These are phyloP conservation scores for Siniperca obscura DNA, from an alignment of 2,797 vertebrate species.

Conservation along the genomic window DNA sequence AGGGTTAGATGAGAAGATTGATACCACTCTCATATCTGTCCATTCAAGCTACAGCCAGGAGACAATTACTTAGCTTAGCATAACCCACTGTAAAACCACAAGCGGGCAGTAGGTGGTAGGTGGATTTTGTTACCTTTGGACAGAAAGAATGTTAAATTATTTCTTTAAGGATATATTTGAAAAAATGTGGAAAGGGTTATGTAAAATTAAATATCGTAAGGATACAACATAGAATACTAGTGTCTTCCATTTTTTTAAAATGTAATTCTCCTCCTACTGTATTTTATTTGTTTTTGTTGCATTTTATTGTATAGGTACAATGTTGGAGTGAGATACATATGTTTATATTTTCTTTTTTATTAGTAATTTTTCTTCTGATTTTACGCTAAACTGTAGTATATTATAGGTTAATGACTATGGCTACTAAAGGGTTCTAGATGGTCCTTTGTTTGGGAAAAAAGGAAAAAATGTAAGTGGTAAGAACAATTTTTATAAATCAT, in stretches of 20 bases:
- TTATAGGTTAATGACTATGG: not conserved
- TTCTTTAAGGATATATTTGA: not conserved
- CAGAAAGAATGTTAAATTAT: not conserved
- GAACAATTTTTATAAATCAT: conserved; percentile 5
- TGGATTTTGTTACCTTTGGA: not conserved
- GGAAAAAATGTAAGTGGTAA: not conserved
- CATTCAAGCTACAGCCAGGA: not conserved
- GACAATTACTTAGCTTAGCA: not conserved
- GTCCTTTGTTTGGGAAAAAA: not conserved
- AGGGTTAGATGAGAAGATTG: not conserved
- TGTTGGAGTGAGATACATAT: not conserved
- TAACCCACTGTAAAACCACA: not conserved
- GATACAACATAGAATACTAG: not conserved
- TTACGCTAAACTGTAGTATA: not conserved
- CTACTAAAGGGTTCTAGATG: not conserved
- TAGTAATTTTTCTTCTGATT: not conserved
- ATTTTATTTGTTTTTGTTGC: not conserved
- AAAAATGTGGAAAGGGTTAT: not conserved
- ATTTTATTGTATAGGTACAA: not conserved
- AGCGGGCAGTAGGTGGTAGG: not conserved
- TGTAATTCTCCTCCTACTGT: not conserved
- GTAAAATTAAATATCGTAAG: not conserved
- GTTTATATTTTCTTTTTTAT: not conserved
- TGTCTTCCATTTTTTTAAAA: not conserved
- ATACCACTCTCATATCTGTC: not conserved